Conservation (phyloP, 2,113 vertebrate species). For the Thalassoma bifasciatum region DNA sequence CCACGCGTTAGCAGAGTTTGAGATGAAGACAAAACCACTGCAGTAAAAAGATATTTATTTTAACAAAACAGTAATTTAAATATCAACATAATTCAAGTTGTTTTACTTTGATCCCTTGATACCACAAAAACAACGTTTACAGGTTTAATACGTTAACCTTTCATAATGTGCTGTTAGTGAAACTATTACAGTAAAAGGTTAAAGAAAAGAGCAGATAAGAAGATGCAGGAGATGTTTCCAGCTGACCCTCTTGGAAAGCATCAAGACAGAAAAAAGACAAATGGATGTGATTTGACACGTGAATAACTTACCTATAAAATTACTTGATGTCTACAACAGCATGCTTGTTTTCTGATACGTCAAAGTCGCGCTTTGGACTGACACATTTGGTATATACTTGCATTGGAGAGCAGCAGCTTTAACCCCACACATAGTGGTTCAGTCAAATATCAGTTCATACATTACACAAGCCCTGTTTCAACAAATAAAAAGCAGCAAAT, state of each 20-base stretch:
- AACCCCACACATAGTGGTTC: conserved; percentile 7
- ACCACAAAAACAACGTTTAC: conserved; percentile 11
- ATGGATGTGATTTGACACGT: not conserved
- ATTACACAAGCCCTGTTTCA: conserved; percentile 1
- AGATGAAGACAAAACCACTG: not conserved
- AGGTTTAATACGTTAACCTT: not conserved
- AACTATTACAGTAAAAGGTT: not conserved
- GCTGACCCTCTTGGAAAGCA: not conserved
- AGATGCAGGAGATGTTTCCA: not conserved
- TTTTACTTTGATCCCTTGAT: conserved; percentile 17
- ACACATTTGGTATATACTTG: not conserved
- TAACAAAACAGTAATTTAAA: conserved; percentile 22
- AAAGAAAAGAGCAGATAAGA: not conserved
- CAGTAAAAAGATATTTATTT: conserved; percentile 37
- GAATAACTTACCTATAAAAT: not conserved
- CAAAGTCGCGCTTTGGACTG: conserved; percentile 43
- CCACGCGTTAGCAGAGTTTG: not conserved
- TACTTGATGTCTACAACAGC: not conserved
- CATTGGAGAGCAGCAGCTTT: conserved; percentile 14
- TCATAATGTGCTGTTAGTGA: not conserved
- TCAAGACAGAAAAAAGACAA: not conserved
- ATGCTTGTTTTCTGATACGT: conserved; percentile 1
- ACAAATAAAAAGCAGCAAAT: conserved; percentile 34
- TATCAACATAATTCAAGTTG: conserved; percentile 24
- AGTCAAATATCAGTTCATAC: conserved; percentile 3